Conservation (phyloP, 1,140 invertebrate species). For the Macrobrachium rosenbergii region DNA sequence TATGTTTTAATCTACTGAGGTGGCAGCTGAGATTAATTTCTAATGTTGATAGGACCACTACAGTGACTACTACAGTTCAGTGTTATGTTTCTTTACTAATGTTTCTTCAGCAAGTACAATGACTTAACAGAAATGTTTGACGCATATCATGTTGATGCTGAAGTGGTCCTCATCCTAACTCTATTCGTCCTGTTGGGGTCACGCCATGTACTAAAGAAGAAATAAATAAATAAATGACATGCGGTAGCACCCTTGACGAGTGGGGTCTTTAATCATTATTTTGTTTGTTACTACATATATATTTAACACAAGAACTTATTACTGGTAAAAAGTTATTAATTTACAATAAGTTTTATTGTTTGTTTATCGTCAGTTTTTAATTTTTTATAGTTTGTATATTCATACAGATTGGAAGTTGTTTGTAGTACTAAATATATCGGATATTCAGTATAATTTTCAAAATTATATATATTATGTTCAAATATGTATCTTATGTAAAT, state of each 20-base stretch:
- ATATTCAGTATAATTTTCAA: conserved; percentile 34
- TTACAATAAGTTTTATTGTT: not conserved
- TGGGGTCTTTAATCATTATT: conserved; percentile 11
- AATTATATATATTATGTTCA: conserved; percentile 42
- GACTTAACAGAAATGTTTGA: no score
- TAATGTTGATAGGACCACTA: not conserved
- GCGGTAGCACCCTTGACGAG: no score
- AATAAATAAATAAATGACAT: no score
- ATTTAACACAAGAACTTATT: conserved; percentile 25
- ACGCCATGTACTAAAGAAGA: no score
- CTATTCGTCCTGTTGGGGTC: no score
- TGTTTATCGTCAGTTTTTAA: conserved; percentile 26
- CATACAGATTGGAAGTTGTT: conserved; percentile 16
- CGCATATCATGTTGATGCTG: no score
- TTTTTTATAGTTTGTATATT: conserved; percentile 15
- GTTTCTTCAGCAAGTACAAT: no score
- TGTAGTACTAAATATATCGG: conserved; percentile 16
- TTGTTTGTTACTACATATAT: conserved; percentile 29
- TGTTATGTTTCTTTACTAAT: no score
- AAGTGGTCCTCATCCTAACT: no score
- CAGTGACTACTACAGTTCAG: not conserved
- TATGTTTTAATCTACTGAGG: conserved; percentile 3
- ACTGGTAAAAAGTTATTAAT: conserved; percentile 44
- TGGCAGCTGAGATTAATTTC: not conserved
- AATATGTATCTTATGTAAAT: conserved; percentile 21